A percentile compares a stretch with the other conserved stretches of the same genome.
Conservation (phyloP, 1,140 invertebrate genomes). For the Drosophila pectinifera region DNA sequence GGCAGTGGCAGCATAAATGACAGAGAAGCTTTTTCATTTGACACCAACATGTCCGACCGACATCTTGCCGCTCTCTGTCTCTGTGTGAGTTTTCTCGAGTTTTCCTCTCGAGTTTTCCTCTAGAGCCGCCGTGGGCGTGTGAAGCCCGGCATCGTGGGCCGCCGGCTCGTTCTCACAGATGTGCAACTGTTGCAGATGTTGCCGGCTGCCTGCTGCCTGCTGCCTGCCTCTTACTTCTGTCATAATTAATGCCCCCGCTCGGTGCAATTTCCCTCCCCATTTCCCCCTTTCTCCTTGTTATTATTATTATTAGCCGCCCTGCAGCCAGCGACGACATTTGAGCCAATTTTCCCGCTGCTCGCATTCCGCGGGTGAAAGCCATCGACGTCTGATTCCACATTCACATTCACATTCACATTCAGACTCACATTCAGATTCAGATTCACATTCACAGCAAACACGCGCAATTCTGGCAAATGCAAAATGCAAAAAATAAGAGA, state of each 20-base stretch:
- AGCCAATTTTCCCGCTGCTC: slow-evolving; percentile 67
- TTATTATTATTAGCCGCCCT: slow-evolving; percentile 52
- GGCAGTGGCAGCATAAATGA: slow-evolving; percentile 34
- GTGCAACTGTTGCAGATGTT: slow-evolving; percentile 32
- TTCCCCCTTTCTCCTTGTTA: slow-evolving; percentile 9
- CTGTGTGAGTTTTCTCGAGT: slow-evolving; percentile 19
- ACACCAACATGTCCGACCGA: slow-evolving; percentile 9
- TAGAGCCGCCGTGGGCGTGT: slow-evolving; percentile 54
- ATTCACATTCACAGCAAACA: slow-evolving; percentile 59
- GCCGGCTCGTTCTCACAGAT: slow-evolving; percentile 67
- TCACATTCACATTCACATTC: slow-evolving; percentile 16
- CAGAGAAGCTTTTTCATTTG: slow-evolving; percentile 58
- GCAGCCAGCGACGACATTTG: slow-evolving; percentile 55
- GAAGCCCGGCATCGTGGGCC: slow-evolving; percentile 38
- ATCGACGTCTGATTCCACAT: slow-evolving; percentile 22
- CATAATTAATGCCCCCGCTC: slow-evolving; percentile 65
- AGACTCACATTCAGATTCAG: slow-evolving; percentile 55
- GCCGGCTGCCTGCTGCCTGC: background rate
- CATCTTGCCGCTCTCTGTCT: background rate
- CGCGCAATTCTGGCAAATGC: slow-evolving; percentile 60
- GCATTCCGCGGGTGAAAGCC: slow-evolving; percentile 79
- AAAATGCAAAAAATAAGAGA: slow-evolving; percentile 32
- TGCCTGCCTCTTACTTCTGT: slow-evolving; percentile 60
- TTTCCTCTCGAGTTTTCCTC: slow-evolving; percentile 4
- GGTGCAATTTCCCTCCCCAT: slow-evolving; percentile 63